Conservation (phyloP, 2,888 invertebrate species). For the Heteromyza rotundicornis region DNA sequence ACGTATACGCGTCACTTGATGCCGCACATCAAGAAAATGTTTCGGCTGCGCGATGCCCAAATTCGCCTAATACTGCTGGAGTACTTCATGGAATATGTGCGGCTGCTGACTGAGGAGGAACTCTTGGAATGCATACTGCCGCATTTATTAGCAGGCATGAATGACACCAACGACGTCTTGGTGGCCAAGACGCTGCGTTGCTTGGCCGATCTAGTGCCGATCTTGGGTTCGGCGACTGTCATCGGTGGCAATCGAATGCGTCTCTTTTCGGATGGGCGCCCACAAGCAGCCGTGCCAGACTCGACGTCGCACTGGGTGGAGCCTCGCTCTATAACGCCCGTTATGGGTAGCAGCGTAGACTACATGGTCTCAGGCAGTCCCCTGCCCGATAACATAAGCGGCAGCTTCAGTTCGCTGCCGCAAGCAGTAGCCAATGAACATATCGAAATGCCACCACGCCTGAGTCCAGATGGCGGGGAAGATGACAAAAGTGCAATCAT, state of each 20-base stretch:
- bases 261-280: constrained; percentile 86
- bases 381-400: constrained; percentile 43
- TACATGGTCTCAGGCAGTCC: constrained; percentile 60
- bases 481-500: constrained; percentile 65
- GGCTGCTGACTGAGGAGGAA: constrained; percentile 77
- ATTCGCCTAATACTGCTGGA: constrained; percentile 78
- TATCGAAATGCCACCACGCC: constrained; percentile 71
- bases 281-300: constrained; percentile 62
- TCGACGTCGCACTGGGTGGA: constrained; percentile 53
- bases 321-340: constrained; percentile 61
- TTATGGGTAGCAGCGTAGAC: constrained; percentile 47
- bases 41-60: constrained; percentile 84
- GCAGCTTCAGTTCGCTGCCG: constrained; percentile 38
- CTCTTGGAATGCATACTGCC: constrained; percentile 80
- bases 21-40: constrained; percentile 79
- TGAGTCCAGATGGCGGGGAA: constrained; percentile 85
- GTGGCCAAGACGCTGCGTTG: constrained; percentile 82
- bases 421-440: constrained; percentile 40
- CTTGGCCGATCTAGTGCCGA: constrained; percentile 82
- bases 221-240: constrained; percentile 81
- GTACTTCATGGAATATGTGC: constrained; percentile 78
- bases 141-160: constrained; percentile 86
- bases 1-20: constrained; percentile 77
- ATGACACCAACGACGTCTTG: constrained; percentile 82
- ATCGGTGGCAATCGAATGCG: constrained; percentile 82